Evolutionary conservation across 2,797 vertebrate genomes (phyloP), one percentile per base, ranked within the genome.

Genomic region (Cyprinella venusta): DNA sequence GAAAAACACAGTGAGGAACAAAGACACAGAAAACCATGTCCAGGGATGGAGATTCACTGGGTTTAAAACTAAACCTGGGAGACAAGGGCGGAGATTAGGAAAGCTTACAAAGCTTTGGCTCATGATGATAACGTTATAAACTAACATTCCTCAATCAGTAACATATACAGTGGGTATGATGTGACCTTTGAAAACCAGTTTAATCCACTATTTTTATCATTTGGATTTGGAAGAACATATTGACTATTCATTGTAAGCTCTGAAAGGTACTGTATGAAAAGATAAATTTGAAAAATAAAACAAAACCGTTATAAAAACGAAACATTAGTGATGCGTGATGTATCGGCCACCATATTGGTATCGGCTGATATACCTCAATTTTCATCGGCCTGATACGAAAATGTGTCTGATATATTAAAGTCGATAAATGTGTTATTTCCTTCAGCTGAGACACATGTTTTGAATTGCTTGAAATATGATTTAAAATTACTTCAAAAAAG

Each of bases 1-100:
- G 45, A 87, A 88, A 89, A 79, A 38, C 33, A 77, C 30, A 64
- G 15, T 77, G n/a, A 85, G 77, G 89, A 59, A 84, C 84, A 83
- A 83, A 77, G 50, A 38, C 79, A 83, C 21, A 30, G 33, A 2
- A 61, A 42, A 61, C 38, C 2, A 42, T 21, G 48, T 59, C 36
- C 50, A 52, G 52, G 18, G 79, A 59, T 13, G 24, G n/a, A n/a
- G 8, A 68, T 38, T 5, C 16, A 12, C n/a, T 6, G 59, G 9
- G 8, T 40, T 56, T 69, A 6, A 45, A 19, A 69, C 21, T 54
- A 3, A 54, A 45, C 30, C 15, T 38, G 50, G 4, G 15, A 45
- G 45, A 45, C 12, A 15, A 45, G 45, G 13, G 45, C 42, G 15
- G 45, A 45, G 15, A 42, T n/a, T 36, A 54, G 13, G n/a, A 30